Evolutionary conservation across 1,140 invertebrate genomes (phyloP).

Genomic region (Drosophila subobscura): DNA sequence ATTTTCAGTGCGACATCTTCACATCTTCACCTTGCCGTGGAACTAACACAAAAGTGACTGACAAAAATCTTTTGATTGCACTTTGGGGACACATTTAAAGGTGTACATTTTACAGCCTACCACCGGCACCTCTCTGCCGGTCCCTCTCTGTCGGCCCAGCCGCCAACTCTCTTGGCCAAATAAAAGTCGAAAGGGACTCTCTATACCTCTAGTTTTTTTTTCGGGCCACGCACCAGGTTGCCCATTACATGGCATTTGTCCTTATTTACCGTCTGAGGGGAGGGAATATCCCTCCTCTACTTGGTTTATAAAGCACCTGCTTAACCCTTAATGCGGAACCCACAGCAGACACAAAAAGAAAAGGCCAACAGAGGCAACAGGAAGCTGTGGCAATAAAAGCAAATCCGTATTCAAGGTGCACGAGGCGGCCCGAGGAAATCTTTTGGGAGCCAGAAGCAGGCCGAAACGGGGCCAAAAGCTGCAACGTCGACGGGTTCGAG

Average conservation of each 20-base stretch:
- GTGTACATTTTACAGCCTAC: constrained; percentile 68
- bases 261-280: constrained; percentile 66
- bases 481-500: constrained; percentile 41
- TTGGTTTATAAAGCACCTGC: constrained; percentile 80
- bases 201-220: constrained; percentile 31
- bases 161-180: background rate
- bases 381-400: constrained; percentile 71
- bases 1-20: constrained; percentile 10
- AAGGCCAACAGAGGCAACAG: constrained; percentile 8
- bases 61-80: constrained; percentile 71
- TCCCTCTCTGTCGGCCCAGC: no score
- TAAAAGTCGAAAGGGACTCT: constrained; percentile 13
- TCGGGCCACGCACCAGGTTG: constrained; percentile 46
- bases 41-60: constrained; percentile 47
- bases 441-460: constrained; percentile 46
- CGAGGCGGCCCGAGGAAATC: constrained; percentile 38
- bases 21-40: constrained; percentile 13
- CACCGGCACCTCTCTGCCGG: no score
- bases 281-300: constrained; percentile 26
- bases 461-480: constrained; percentile 26
- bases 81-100: constrained; percentile 77
- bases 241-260: constrained; percentile 60
- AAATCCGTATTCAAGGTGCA: constrained; percentile 76
- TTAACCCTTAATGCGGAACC: constrained; percentile 74
- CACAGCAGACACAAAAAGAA: constrained; percentile 14